These are phyloP conservation scores for Drosophila subobscura DNA, from an alignment of 1,140 invertebrate species.

Conservation along the genomic window DNA sequence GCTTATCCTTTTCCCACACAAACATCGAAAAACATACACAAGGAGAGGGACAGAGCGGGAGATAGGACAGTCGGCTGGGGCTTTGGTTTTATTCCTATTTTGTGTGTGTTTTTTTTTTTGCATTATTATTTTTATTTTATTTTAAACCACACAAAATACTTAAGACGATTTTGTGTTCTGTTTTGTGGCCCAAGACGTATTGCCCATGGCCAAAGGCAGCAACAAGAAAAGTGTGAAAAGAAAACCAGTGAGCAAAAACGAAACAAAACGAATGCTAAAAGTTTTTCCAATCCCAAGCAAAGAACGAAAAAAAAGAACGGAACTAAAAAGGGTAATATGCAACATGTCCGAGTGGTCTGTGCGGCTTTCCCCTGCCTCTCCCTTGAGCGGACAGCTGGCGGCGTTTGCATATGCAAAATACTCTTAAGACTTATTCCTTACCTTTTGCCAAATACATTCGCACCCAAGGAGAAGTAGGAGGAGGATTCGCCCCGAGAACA, in stretches of 20 bases:
- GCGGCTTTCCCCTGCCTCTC: conserved; percentile 20
- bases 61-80: conserved; percentile 32
- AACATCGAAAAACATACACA: conserved; percentile 26
- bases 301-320: conserved; percentile 2
- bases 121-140: conserved; percentile 81
- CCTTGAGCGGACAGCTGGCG: conserved; percentile 26
- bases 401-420: conserved; percentile 75
- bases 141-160: conserved; percentile 82
- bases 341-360: conserved; percentile 57
- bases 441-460: conserved; percentile 73
- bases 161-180: conserved; percentile 82
- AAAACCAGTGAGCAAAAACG: conserved; percentile 35
- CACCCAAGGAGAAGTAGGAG: conserved; percentile 23
- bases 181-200: conserved; percentile 81
- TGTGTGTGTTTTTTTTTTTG: conserved; percentile 51
- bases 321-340: conserved; percentile 53
- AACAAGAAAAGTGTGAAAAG: conserved; percentile 68
- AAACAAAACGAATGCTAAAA: conserved; percentile 47
- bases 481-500: conserved; percentile 60
- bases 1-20: conserved; percentile 73
- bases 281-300: conserved; percentile 31
- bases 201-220: conserved; percentile 65
- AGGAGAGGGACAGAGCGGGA: neutral
- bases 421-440: conserved; percentile 59
- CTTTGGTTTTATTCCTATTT: conserved; percentile 42